These are phyloP conservation scores for Drosophila equinoxialis DNA, from an alignment of 1,140 invertebrate species.

Conservation along the genomic window DNA sequence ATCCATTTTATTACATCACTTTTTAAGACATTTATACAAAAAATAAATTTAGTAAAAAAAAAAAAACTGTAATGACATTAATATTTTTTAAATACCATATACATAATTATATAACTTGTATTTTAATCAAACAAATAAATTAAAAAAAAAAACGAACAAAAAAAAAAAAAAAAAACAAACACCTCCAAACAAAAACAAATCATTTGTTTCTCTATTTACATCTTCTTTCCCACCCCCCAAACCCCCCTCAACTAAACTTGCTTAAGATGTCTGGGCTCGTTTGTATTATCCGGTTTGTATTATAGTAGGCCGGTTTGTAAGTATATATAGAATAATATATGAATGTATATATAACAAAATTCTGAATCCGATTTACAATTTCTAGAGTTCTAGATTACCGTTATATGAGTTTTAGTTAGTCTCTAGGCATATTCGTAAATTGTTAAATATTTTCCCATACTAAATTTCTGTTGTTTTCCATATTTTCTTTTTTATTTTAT, in stretches of 20 bases:
- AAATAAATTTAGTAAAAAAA: not conserved
- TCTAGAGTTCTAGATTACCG: no score
- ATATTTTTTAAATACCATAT: not conserved
- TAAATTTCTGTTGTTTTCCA: not conserved
- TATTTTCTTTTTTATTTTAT: not conserved
- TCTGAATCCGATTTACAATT: no score
- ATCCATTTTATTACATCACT: not conserved
- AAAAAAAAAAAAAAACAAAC: not conserved
- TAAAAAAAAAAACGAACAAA: not conserved
- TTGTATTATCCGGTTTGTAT: conserved; percentile 3
- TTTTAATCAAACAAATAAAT: conserved; percentile 18
- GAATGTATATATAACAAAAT: no score
- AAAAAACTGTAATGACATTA: conserved; percentile 27
- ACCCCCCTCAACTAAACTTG: not conserved
- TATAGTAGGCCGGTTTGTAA: not conserved
- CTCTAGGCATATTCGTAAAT: not conserved
- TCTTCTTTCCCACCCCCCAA: no score
- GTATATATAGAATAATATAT: no score
- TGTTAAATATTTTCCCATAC: not conserved
- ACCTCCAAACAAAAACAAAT: not conserved
- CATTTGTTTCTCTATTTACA: not conserved
- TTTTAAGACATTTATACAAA: conserved; percentile 12
- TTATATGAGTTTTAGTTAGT: no score
- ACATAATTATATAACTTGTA: conserved; percentile 23
- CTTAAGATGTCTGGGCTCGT: not conserved